Percentiles rank a stretch among this genome's conserved stretches.
These are phyloP conservation scores for Martes martes DNA, from an alignment of 2,113 vertebrate genomes.

Conservation along the genomic window DNA sequence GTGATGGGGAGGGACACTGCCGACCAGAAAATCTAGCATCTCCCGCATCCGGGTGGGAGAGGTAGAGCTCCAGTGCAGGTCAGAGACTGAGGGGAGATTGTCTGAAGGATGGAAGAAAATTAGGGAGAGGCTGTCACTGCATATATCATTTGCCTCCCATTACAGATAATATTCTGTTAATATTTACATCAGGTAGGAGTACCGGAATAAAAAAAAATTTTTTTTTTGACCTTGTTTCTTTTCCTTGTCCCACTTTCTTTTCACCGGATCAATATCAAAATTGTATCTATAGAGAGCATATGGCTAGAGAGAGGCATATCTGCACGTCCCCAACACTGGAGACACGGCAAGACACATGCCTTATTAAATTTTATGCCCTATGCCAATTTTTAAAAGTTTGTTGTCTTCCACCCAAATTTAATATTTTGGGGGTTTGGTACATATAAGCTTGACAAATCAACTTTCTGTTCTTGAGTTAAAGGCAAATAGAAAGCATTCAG, in stretches of 20 bases:
- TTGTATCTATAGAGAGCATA: background rate
- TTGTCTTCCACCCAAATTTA: constrained; percentile 63
- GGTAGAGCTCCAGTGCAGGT: background rate
- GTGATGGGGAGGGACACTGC: background rate
- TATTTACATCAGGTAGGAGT: constrained; percentile 30
- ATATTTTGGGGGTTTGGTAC: constrained; percentile 65
- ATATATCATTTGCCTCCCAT: background rate
- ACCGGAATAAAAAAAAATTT: background rate
- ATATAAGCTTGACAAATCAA: constrained; percentile 73
- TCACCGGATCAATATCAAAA: background rate
- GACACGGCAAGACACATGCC: constrained; percentile 51
- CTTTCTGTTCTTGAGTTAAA: constrained; percentile 75
- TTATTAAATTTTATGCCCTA: constrained; percentile 69
- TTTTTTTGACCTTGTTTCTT: background rate
- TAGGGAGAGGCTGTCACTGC: background rate
- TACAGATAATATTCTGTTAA: constrained; percentile 23
- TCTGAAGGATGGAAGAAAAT: background rate
- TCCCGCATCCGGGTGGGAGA: background rate
- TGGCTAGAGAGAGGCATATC: background rate
- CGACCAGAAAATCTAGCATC: background rate
- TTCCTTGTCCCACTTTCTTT: background rate
- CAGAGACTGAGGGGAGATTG: background rate
- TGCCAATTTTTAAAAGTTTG: constrained; percentile 55
- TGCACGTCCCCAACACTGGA: background rate
- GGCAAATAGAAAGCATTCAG: constrained; percentile 73